A percentile compares a stretch with the other conserved stretches of the same genome.
phyloP scores from a whole-genome alignment of 2,888 invertebrate genomes.

The Herminia tarsipennalis region DNA sequence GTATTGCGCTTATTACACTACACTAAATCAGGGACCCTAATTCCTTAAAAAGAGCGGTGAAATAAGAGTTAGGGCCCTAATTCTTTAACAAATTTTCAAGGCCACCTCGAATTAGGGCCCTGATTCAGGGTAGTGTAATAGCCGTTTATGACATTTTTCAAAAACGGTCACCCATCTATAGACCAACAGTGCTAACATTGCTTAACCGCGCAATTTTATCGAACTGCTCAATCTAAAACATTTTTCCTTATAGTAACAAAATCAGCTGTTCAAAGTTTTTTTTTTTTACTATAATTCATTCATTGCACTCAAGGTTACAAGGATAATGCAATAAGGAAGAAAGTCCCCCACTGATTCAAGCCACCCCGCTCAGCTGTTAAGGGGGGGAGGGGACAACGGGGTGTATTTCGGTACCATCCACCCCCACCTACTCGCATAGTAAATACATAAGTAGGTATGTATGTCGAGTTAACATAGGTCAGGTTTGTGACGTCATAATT shows the following conservation, averaged over 20 bases:
- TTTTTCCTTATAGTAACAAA: not conserved
- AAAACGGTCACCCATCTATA: too few relatives aligned
- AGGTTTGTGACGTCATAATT: constrained; percentile 24
- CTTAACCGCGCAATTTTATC: too few relatives aligned
- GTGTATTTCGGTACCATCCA: constrained; percentile 24
- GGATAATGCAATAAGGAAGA: constrained; percentile 52
- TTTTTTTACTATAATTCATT: constrained; percentile 33
- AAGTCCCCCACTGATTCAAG: constrained; percentile 20
- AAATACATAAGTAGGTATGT: constrained; percentile 42
- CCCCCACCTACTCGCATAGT: constrained; percentile 33
- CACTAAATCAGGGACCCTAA: too few relatives aligned
- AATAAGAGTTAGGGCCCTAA: too few relatives aligned
- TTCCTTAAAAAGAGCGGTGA: too few relatives aligned
- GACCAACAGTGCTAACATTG: too few relatives aligned
- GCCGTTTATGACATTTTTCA: too few relatives aligned
- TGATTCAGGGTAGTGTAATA: too few relatives aligned
- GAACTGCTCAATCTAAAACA: not conserved
- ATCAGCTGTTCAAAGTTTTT: constrained; percentile 9
- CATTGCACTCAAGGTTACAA: constrained; percentile 45
- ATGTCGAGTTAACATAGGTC: constrained; percentile 41
- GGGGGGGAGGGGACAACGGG: constrained; percentile 32
- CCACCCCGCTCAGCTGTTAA: constrained; percentile 46
- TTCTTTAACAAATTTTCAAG: too few relatives aligned
- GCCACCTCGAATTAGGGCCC: too few relatives aligned
- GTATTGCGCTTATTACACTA: too few relatives aligned